A percentile compares a stretch with the other conserved stretches of the same genome.
phyloP scores from a whole-genome alignment of 2,113 vertebrate genomes.

The Seriola aureovittata region DNA sequence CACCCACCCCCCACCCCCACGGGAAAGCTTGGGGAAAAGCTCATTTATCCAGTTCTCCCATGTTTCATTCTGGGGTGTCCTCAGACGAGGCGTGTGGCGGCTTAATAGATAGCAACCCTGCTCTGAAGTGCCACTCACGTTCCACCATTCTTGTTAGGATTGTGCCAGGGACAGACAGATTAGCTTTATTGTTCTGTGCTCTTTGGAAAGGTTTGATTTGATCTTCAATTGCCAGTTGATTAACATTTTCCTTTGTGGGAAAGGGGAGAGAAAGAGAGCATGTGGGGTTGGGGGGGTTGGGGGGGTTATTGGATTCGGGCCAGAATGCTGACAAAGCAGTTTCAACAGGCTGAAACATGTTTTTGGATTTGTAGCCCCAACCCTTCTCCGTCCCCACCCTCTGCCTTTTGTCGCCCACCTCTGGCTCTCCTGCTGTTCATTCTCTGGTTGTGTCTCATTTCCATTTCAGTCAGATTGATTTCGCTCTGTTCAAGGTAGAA shows the following conservation, averaged over 20 bases:
- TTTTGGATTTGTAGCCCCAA: constrained; percentile 44
- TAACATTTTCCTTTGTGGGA: constrained; percentile 61
- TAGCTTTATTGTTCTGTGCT: constrained; percentile 52
- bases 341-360: constrained; percentile 72
- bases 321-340: constrained; percentile 72
- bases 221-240: constrained; percentile 55
- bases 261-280: background rate
- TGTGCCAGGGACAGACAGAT: constrained; percentile 51
- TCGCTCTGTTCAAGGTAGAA: constrained; percentile 54
- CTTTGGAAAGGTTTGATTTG: constrained; percentile 49
- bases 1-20: background rate
- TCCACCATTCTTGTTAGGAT: constrained; percentile 53
- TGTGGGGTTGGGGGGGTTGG: background rate
- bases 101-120: constrained; percentile 51
- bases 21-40: constrained; percentile 37
- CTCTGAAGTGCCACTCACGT: constrained; percentile 63
- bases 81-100: constrained; percentile 22
- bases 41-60: constrained; percentile 49
- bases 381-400: constrained; percentile 5
- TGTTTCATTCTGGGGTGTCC: constrained; percentile 55
- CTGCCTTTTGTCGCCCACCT: constrained; percentile 41
- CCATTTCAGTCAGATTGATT: constrained; percentile 76
- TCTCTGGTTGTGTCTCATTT: constrained; percentile 65
- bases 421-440: constrained; percentile 46
- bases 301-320: constrained; percentile 31